Percentiles rank a stretch among this genome's conserved stretches.
These are phyloP conservation scores for Trypoxylon attenuatum DNA, from an alignment of 2,888 invertebrate species.

Conservation along the genomic window DNA sequence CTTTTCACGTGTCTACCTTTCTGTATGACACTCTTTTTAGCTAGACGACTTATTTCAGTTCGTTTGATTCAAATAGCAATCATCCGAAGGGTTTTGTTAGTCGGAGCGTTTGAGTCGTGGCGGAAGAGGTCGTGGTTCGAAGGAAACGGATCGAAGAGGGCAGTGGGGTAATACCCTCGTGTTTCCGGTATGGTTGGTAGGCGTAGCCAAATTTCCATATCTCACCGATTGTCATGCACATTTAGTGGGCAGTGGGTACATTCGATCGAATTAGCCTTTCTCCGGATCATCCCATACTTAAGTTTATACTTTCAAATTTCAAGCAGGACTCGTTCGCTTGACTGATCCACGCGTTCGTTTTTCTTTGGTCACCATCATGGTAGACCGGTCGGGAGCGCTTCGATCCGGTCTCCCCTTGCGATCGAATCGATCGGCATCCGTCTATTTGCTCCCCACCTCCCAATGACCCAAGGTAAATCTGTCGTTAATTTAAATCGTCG, in stretches of 20 bases:
- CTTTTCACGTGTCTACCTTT: too few species aligned
- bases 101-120: slow-evolving; percentile 36
- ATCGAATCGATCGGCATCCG: neutral
- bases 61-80: slow-evolving; percentile 6
- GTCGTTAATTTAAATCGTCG: neutral
- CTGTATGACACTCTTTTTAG: too few species aligned
- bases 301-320: slow-evolving; percentile 61
- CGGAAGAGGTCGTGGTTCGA: slow-evolving; percentile 33
- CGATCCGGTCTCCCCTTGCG: neutral
- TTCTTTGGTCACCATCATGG: neutral
- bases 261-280: slow-evolving; percentile 59
- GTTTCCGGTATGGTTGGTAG: slow-evolving; percentile 45
- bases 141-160: slow-evolving; percentile 43
- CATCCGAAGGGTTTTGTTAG: too few species aligned
- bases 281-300: slow-evolving; percentile 45
- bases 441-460: neutral
- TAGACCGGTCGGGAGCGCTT: neutral
- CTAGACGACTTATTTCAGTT: too few species aligned
- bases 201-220: slow-evolving; percentile 69
- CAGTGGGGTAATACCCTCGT: slow-evolving; percentile 39
- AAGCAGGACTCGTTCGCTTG: slow-evolving; percentile 5
- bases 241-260: slow-evolving; percentile 63
- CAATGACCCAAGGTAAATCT: neutral
- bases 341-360: neutral
- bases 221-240: slow-evolving; percentile 70